Percentiles rank a stretch among this genome's conserved stretches.
Conservation (phyloP, 2,797 vertebrate genomes). For the Tadarida brasiliensis region DNA sequence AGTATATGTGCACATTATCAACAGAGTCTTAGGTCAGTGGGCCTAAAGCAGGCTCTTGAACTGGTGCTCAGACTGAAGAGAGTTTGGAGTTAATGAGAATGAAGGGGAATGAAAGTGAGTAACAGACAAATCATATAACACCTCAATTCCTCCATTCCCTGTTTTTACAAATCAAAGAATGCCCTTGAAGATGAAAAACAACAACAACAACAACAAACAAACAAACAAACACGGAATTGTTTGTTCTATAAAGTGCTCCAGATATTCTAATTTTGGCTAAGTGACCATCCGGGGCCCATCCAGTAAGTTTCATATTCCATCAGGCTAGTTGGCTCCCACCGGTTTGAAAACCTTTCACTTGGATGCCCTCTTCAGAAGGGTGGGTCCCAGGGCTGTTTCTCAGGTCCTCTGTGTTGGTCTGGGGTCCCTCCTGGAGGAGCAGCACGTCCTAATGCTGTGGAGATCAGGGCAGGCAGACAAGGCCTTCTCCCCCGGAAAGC, state of each 20-base stretch:
- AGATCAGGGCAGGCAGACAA: background rate
- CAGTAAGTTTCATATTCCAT: background rate
- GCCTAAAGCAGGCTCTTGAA: background rate
- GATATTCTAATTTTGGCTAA: background rate
- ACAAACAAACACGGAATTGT: background rate
- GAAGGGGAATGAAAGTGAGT: background rate
- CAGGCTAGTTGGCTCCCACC: background rate
- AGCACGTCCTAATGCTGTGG: background rate
- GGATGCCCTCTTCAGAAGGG: background rate
- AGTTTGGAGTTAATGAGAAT: conserved; percentile 36
- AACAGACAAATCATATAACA: background rate
- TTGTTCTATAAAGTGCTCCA: background rate
- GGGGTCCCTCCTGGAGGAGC: background rate
- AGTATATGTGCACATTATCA: background rate
- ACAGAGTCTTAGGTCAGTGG: background rate
- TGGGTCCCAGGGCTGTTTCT: background rate
- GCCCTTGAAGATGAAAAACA: background rate
- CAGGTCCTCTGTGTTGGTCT: background rate
- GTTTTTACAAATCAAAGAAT: background rate
- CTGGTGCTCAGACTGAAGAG: background rate
- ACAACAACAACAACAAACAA: too few species aligned
- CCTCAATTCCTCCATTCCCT: conserved; percentile 2
- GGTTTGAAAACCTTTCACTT: background rate
- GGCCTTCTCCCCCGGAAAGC: background rate
- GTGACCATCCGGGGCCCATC: background rate